Base-by-base conservation (phyloP, 2,113 vertebrate species). In the Mesitornis unicolor region DNA sequence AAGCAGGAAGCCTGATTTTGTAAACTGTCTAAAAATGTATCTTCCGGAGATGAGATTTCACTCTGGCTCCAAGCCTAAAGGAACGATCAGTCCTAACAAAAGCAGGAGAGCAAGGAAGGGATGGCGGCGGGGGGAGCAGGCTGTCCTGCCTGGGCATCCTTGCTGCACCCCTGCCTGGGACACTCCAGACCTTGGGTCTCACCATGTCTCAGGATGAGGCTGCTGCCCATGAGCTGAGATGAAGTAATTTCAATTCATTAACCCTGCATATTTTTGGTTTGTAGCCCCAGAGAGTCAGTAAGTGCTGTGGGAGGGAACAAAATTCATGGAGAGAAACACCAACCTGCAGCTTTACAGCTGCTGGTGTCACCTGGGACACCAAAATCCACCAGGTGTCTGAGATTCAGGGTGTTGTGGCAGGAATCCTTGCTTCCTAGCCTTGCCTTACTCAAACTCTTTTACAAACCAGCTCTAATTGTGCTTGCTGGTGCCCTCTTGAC, bases 1-100 rank as follows among this genome's bases (percentile, higher is more conserved):
- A 65, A 90, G 94, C 89, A 94, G 96, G 95, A 96, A 96, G 93
- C 42, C 38, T 59, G 86, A 75, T 81, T 75, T 80, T 93, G 93
- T 95, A 96, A 97, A 95, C 95, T 71, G 54, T 81, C 85, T 91
- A 22, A 53, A 86, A 90, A 83, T 6, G 74, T 56, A 20, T 83
- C 92, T 93, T 95, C 79, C 92, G 91, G 95, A 95, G 94, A 90
- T 60, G 64, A 84, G 86, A n/a, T 65, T 82, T 51, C 25, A 9
- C 74, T 7, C 74, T 93, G 95, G 96, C 93, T 84, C 10, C 11
- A 3, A 8, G 83, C 93, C 92, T 33, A 2, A 59, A 29, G 87
- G 74, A 40, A 16, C 1, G 7, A 69, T 57, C 77, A 7, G 33
- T 0, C 22, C 59, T n/a, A 3, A 10, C 3, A 71, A 24, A 3